Evolutionary conservation across 2,113 vertebrate species (phyloP).

Genomic region (Saimiri boliviensis): DNA sequence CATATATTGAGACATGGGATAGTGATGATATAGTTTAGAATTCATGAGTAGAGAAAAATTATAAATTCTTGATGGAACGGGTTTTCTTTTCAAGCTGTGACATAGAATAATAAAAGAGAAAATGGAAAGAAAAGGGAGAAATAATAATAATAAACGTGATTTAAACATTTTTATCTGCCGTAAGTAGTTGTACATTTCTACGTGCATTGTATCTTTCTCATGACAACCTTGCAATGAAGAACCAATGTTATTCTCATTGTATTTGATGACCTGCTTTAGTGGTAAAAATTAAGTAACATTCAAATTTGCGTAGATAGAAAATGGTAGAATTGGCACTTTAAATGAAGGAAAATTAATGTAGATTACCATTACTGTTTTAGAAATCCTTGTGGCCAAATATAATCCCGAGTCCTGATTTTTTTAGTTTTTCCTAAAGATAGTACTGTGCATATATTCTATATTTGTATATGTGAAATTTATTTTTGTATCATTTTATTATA

Average conservation of each 20-base stretch:
- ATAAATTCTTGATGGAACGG: not conserved
- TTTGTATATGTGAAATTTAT: not conserved
- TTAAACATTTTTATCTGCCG: not conserved
- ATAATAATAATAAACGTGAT: not conserved
- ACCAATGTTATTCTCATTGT: not conserved
- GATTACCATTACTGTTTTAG: not conserved
- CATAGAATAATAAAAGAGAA: not conserved
- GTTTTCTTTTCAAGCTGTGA: not conserved
- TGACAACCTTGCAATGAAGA: not conserved
- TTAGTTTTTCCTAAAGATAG: not conserved
- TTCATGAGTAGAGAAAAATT: not conserved
- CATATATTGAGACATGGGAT: not conserved
- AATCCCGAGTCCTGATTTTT: not conserved
- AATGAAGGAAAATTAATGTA: not conserved
- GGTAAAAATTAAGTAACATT: not conserved
- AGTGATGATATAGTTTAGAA: not conserved
- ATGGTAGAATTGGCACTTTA: not conserved
- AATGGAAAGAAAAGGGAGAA: not conserved
- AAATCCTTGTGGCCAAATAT: not conserved
- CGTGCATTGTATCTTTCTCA: not conserved
- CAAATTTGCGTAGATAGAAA: not conserved
- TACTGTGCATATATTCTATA: not conserved
- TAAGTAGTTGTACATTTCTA: not conserved
- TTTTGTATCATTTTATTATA: too few relatives aligned
- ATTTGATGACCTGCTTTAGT: not conserved